phyloP scores from a whole-genome alignment of 2,113 vertebrate species.

The Clarias gariepinus region DNA sequence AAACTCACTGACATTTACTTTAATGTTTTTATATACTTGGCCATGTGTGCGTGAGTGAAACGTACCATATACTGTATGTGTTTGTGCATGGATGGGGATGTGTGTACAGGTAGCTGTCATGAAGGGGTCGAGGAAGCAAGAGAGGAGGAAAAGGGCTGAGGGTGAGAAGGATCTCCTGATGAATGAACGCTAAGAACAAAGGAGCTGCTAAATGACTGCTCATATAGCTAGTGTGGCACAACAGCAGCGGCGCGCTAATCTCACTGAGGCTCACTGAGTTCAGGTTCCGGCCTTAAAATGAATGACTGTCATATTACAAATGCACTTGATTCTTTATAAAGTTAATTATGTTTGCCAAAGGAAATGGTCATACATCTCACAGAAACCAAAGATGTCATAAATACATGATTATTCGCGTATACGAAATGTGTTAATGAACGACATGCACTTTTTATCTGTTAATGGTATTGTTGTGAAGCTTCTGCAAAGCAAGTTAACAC shows the following conservation, averaged over 20 bases:
- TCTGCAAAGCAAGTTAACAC: background rate
- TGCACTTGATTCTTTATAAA: background rate
- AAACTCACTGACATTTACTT: slow-evolving; percentile 26
- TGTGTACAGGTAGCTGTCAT: slow-evolving; percentile 17
- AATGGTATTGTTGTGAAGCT: background rate
- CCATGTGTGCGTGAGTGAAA: background rate
- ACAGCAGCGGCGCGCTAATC: slow-evolving; percentile 8
- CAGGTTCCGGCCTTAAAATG: background rate
- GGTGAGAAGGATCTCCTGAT: slow-evolving; percentile 15
- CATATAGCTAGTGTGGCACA: background rate
- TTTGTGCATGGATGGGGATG: slow-evolving; percentile 23
- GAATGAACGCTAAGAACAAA: slow-evolving; percentile 43
- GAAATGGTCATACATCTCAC: background rate
- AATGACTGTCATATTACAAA: background rate
- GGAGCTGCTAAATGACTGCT: slow-evolving; percentile 18
- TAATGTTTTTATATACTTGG: slow-evolving; percentile 20
- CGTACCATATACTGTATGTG: background rate
- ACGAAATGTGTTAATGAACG: background rate
- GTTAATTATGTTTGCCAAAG: background rate
- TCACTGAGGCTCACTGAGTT: slow-evolving; percentile 19
- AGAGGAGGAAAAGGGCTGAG: slow-evolving; percentile 46
- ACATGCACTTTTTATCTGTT: background rate
- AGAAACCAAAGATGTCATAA: background rate
- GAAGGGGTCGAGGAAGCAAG: slow-evolving; percentile 9
- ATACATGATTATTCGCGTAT: background rate